Conservation (phyloP, 1,140 invertebrate genomes). For the Radopholus similis region DNA sequence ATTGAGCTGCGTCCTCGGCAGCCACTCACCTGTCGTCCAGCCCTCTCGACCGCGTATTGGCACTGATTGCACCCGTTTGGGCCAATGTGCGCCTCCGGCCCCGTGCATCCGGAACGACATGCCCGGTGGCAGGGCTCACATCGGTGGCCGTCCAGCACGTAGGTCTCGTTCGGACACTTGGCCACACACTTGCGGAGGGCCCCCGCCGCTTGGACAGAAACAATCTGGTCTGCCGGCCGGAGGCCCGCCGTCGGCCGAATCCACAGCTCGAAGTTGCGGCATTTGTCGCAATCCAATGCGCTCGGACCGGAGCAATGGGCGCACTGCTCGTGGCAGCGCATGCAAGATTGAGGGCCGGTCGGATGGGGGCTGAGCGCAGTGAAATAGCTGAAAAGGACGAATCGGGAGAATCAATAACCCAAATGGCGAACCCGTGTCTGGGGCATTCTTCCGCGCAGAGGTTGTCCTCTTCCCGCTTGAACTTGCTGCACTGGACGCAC, state of each 20-base stretch:
- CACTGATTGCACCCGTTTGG: conserved; percentile 35
- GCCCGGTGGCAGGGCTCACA: conserved; percentile 33
- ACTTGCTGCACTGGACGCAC: conserved; percentile 35
- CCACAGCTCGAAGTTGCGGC: conserved; percentile 25
- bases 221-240: conserved; percentile 3
- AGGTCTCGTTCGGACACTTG: conserved; percentile 31
- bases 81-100: conserved; percentile 23
- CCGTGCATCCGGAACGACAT: conserved; percentile 33
- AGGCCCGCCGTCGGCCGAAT: background rate
- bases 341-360: background rate
- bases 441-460: conserved; percentile 32
- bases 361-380: no score
- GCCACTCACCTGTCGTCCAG: conserved; percentile 4
- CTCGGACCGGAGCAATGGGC: conserved; percentile 19
- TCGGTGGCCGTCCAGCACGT: conserved; percentile 7
- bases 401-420: background rate
- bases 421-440: conserved; percentile 25
- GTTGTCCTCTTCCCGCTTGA: conserved; percentile 12
- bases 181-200: conserved; percentile 15
- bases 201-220: background rate
- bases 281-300: conserved; percentile 29
- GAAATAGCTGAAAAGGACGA: conserved; percentile 20
- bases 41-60: conserved; percentile 27
- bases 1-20: background rate
- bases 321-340: conserved; percentile 29